A percentile compares a stretch with the other conserved stretches of the same genome.
Conservation (phyloP, 2,888 invertebrate genomes). For the Tenthredo notha region DNA sequence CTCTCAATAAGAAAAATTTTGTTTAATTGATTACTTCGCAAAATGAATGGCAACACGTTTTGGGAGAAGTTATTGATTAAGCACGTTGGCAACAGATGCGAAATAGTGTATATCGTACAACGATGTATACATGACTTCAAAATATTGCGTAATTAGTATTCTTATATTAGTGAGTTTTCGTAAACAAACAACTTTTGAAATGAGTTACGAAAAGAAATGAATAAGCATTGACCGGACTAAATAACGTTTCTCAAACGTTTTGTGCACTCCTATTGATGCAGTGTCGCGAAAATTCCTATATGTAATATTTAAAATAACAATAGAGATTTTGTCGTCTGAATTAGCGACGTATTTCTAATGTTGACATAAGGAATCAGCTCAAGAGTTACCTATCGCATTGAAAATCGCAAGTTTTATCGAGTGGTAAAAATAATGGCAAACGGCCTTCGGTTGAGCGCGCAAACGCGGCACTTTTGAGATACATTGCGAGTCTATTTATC, state of each 20-base stretch:
- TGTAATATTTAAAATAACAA: neutral
- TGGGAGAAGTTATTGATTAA: neutral
- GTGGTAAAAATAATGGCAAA: conserved; percentile 48
- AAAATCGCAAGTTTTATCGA: conserved; percentile 12
- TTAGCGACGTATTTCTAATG: neutral
- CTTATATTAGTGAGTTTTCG: neutral
- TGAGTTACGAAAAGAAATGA: neutral
- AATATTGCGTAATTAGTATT: neutral
- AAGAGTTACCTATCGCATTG: neutral
- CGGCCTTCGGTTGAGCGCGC: conserved; percentile 59
- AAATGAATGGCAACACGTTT: neutral
- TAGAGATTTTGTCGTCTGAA: neutral
- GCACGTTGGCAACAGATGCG: neutral
- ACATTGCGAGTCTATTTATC: conserved; percentile 64
- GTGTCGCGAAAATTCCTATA: neutral
- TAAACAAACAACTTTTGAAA: neutral
- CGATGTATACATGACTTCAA: neutral
- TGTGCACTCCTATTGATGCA: neutral
- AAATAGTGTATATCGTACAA: neutral
- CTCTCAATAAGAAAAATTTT: neutral
- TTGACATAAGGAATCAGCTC: neutral
- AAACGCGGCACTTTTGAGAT: conserved; percentile 63
- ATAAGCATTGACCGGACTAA: neutral
- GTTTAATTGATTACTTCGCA: neutral
- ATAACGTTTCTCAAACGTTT: neutral